These are phyloP conservation scores for Selene dorsalis DNA, from an alignment of 2,797 vertebrate genomes.

Conservation along the genomic window DNA sequence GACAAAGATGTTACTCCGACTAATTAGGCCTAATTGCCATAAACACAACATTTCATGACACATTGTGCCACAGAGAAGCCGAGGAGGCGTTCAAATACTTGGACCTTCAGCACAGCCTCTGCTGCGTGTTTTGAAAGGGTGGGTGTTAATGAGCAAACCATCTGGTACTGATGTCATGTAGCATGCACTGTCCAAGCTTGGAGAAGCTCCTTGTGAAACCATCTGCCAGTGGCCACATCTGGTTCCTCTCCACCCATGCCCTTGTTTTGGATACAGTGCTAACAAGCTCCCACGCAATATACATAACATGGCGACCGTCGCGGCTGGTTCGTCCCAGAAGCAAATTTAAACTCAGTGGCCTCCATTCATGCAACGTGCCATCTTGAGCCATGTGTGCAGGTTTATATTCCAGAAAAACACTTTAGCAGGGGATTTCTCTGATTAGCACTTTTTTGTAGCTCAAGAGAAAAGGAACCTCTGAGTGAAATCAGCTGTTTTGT, in stretches of 20 bases:
- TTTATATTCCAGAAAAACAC: conserved; percentile 33
- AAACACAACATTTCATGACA: conserved; percentile 21
- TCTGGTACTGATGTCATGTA: conserved; percentile 76
- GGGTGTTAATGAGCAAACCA: conserved; percentile 73
- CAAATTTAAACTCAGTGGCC: conserved; percentile 28
- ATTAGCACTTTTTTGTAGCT: conserved; percentile 14
- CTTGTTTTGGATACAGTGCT: conserved; percentile 79
- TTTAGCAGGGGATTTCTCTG: not conserved
- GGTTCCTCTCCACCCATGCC: conserved; percentile 71
- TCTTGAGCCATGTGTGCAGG: not conserved
- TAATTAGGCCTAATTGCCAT: conserved; percentile 24
- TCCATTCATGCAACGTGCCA: conserved; percentile 1
- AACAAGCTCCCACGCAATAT: conserved; percentile 69
- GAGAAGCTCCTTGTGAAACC: conserved; percentile 57
- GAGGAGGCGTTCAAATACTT: conserved; percentile 12
- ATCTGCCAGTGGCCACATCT: conserved; percentile 78
- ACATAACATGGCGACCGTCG: conserved; percentile 58
- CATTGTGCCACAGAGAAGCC: conserved; percentile 10
- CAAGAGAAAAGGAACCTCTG: not conserved
- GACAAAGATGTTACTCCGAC: conserved; percentile 24
- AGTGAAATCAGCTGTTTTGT: conserved; percentile 34
- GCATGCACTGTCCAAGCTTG: conserved; percentile 58
- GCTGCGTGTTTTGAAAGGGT: conserved; percentile 51
- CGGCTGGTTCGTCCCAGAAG: conserved; percentile 38
- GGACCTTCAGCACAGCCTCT: conserved; percentile 11